Evolutionary conservation across 92 coral and sea anemone genomes (phyloP), one percentile per base, ranked within the genome.

Genomic region (Zoanthus sociatus): DNA sequence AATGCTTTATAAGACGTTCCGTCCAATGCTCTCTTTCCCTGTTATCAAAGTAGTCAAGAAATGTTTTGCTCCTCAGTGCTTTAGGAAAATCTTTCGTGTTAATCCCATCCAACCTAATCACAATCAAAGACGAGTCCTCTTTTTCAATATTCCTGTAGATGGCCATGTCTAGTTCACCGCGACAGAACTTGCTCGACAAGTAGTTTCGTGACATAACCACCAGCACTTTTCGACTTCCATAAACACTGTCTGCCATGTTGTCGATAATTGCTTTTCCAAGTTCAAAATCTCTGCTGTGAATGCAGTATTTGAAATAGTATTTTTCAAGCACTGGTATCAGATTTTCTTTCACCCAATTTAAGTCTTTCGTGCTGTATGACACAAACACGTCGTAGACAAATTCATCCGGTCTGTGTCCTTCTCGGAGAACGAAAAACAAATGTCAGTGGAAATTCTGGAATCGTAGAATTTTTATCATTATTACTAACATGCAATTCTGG

Each of bases 171-270:
- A 81, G 61, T 7, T 81, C 85, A 6, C 73, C 60, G 15, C 76
- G 85, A 68, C 85, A 81, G 20, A 64, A 81, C 63, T 81, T 81
- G 75, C 85, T 81, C 0, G 85, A 81, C 58, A 81, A 64, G 47
- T 81, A 81, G 61, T 81, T 81, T 46, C 60, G 73, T 3, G 85
- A 81, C 46, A 81, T 47, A 64, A 81, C 70, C 14, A 81, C 78
- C 16, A 84, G 46, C 37, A 84, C 87, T 58, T 84, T 84, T 8
- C 87, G 79, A 21, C 87, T 84, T 71, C 67, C 78, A 51, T 84
- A 84, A 50, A 84, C 87, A 37, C 87, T 84, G 68, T 84, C 87
- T 20, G 87, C 87, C 87, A 84, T 84, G 87, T 84, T 84, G 37
- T 84, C 87, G 16, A 84, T 48, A 46, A 84, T 84, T 21, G 87